A percentile compares a stretch with the other conserved stretches of the same genome.
Evolutionary conservation across 1,140 invertebrate genomes (phyloP).

Genomic region (Drosophila erecta): DNA sequence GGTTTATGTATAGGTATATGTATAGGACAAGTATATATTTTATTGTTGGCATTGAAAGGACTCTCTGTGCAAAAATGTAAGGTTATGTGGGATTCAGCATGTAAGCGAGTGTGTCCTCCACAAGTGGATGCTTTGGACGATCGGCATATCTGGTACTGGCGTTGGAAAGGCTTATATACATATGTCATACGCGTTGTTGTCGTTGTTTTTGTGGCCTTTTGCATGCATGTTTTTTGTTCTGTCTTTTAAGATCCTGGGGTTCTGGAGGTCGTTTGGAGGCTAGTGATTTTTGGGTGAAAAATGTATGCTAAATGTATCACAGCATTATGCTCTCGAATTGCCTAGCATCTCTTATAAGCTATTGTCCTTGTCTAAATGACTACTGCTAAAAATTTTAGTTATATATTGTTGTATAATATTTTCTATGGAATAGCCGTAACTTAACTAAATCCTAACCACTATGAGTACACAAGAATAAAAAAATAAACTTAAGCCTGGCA

Average conservation of each 20-base stretch:
- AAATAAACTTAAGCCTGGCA: slow-evolving; percentile 42
- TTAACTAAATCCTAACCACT: slow-evolving; percentile 25
- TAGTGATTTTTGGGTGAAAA: slow-evolving; percentile 46
- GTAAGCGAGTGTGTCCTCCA: slow-evolving; percentile 41
- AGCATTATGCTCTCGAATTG: slow-evolving; percentile 81
- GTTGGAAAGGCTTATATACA: slow-evolving; percentile 30
- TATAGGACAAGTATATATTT: slow-evolving; percentile 44
- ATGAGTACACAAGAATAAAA: slow-evolving; percentile 23
- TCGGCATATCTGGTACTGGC: slow-evolving; percentile 22
- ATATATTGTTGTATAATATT: slow-evolving; percentile 50
- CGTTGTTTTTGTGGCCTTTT: slow-evolving; percentile 17
- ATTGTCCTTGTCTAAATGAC: slow-evolving; percentile 68
- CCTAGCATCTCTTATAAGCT: slow-evolving; percentile 74
- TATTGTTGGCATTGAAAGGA: slow-evolving; percentile 25
- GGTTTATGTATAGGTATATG: too few relatives aligned
- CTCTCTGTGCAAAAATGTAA: slow-evolving; percentile 3
- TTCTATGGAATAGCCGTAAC: slow-evolving; percentile 23
- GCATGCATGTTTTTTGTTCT: slow-evolving; percentile 37
- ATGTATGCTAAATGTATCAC: slow-evolving; percentile 82
- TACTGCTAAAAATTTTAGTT: slow-evolving; percentile 39
- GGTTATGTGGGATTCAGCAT: slow-evolving; percentile 10
- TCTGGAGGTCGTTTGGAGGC: slow-evolving; percentile 8
- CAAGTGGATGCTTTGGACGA: slow-evolving; percentile 27
- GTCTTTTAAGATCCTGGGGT: slow-evolving; percentile 13
- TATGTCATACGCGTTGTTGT: slow-evolving; percentile 17